Base-by-base conservation (phyloP, 2,888 invertebrate genomes). In the Hyppa rectilinea region DNA sequence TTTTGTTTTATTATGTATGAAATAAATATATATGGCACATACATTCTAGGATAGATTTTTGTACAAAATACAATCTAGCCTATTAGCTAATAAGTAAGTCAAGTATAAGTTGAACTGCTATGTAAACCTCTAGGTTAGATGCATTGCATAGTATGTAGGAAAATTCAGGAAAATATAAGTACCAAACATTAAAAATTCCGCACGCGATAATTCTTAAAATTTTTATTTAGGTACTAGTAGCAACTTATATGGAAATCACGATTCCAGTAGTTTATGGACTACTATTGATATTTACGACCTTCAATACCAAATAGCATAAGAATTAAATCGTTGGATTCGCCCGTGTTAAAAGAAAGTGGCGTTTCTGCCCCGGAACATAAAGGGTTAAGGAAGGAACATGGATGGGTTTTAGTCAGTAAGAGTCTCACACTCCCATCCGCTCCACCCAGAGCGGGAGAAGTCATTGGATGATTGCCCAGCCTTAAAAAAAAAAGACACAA, bases 221-320 rank as follows among this genome's bases (percentile, higher is more conserved):
- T 31, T 63, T 59, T 31, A 63, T 71, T 68, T 7, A n/a, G n/a
- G n/a, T n/a, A 40, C 6, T 40, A 58, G 43, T n/a, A 62, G n/a
- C n/a, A 17, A 36, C 4, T 38, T 36, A 38, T 7, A 62, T 43
- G 43, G 36, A 75, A 56, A 68, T 52, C 52, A 50, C 12, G 26
- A 31, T 59, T 47, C 10, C 14, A 62, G 6, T 68, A 14, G 59
- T 65, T 62, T 81, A 56, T 55, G 17, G n/a, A 20, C 29, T 29
- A 20, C 55, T 50, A 68, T 47, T 58, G 40, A 56, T 67, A 64
- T 72, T 73, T 62, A 68, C 49, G 67, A 59, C 3, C 14, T 71
- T 63, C 61, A 10, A 60, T 55, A 73, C 17, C 38, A 49, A 80
- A 70, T 40, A 63, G 58, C 47, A 56, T 62, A 72, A 73, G 26